Evolutionary conservation across 1,140 invertebrate species (phyloP).

Genomic region (Thaumatotibia leucotreta): DNA sequence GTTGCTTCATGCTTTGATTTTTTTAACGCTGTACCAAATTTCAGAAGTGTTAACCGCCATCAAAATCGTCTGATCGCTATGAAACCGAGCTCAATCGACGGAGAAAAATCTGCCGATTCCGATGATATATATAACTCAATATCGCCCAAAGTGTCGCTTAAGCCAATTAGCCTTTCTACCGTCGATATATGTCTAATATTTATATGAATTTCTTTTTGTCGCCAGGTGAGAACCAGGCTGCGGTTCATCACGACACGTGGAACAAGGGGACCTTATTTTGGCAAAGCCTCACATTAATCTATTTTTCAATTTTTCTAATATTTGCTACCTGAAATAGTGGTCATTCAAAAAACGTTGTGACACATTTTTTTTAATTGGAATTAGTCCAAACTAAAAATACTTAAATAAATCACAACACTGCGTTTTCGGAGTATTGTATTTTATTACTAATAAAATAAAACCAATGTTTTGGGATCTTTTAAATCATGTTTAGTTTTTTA

Average conservation of each 20-base stretch:
- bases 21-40: no score
- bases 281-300: slow-evolving; percentile 42
- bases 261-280: slow-evolving; percentile 61
- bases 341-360: background rate
- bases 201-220: slow-evolving; percentile 14
- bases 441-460: background rate
- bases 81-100: no score
- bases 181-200: no score
- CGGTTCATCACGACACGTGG: slow-evolving; percentile 68
- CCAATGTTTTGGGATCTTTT: no score
- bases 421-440: background rate
- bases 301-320: slow-evolving; percentile 32
- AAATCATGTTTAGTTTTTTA: no score
- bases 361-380: background rate
- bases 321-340: slow-evolving; percentile 34
- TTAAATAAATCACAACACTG: background rate
- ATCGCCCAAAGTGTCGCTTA: no score
- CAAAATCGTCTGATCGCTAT: no score
- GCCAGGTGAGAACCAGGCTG: slow-evolving; percentile 67
- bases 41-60: no score
- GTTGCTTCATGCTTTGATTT: no score
- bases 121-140: no score
- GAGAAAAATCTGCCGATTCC: no score
- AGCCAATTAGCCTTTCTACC: no score
- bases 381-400: slow-evolving; percentile 10